Base-by-base conservation (phyloP, 2,888 invertebrate genomes). In the Cataglyphis rosenhaueri region DNA sequence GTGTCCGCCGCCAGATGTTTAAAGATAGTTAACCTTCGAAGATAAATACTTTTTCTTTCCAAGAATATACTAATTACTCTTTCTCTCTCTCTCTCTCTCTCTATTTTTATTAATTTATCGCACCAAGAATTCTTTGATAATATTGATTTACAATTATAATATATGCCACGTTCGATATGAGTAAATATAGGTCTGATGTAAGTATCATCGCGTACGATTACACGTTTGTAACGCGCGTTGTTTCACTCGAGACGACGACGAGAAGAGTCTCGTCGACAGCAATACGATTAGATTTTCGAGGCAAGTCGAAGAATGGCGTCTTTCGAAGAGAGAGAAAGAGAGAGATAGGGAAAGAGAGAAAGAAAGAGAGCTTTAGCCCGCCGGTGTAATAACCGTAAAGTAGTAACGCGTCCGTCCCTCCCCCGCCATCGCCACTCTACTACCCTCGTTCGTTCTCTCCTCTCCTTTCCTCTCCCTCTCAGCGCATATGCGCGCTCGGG, bases 381-480 rank as follows among this genome's bases (percentile, higher is more conserved):
- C 87, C 88, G 87, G 85, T 86, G 90, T 92, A 92, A 92, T 92
- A 93, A 93, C 91, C 93, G 92, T 92, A 92, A 92, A 92, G 91
- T 91, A 91, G 92, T 84, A 88, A 85, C 87, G 83, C 82, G 78
- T 65, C 68, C 73, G 66, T 65, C 65, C 65, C 35, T 44, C 41
- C 65, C 75, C 64, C 59, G 66, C 75, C 55, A n/a, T 15, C 66
- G 3, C 18, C 61, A 6, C 38, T 44, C 70, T 38, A 44, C 52
- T 52, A 52, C 52, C 52, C 8, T 32, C 57, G 48, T 57, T 86
- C 86, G 81, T 52, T 52, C 79, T 85, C 86, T 74, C 82, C 78
- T 79, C 44, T 71, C 65, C 38, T 65, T 62, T 83, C 70, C 84
- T 85, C 76, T 81, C 66, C 29, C 71, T 79, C 52, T 32, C 83